Percentiles rank a stretch among this genome's conserved stretches.
Evolutionary conservation across 2,888 invertebrate species (phyloP).

Genomic region (Lithophane ornitopus): DNA sequence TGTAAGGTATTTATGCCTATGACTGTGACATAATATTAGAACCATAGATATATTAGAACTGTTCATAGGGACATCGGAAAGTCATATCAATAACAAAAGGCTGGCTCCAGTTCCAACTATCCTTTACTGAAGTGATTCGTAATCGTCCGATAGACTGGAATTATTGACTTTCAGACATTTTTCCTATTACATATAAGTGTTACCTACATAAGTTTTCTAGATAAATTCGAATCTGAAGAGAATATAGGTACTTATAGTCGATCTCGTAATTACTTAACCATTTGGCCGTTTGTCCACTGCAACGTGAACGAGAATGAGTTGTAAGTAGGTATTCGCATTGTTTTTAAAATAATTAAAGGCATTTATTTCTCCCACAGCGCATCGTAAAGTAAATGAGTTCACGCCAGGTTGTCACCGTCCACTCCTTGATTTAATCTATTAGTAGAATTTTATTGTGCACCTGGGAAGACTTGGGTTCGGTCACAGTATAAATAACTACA

Average conservation of each 20-base stretch:
- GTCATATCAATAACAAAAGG: slow-evolving; percentile 3
- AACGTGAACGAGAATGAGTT: too few relatives aligned
- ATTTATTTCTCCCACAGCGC: slow-evolving; percentile 24
- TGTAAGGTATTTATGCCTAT: background rate
- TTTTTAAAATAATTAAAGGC: too few relatives aligned
- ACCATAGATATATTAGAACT: background rate
- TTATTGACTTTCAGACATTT: slow-evolving; percentile 34
- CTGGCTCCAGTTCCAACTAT: background rate
- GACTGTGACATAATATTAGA: too few relatives aligned
- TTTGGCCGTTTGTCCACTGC: too few relatives aligned
- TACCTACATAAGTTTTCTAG: background rate
- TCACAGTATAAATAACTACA: background rate
- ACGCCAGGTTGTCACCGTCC: slow-evolving; percentile 9
- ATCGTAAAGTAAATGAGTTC: slow-evolving; percentile 27
- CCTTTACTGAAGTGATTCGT: slow-evolving; percentile 3
- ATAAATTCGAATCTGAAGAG: background rate
- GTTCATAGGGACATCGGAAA: slow-evolving; percentile 3
- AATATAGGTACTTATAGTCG: too few relatives aligned
- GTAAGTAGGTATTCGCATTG: too few relatives aligned
- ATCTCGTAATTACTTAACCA: too few relatives aligned
- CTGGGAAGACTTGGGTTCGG: slow-evolving; percentile 23
- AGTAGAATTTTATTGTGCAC: slow-evolving; percentile 35
- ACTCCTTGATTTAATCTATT: slow-evolving; percentile 45
- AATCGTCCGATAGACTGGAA: slow-evolving; percentile 43
- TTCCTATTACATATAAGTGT: background rate